These are phyloP conservation scores for Tragelaphus strepsiceros DNA, from an alignment of 2,113 vertebrate genomes.

Conservation along the genomic window DNA sequence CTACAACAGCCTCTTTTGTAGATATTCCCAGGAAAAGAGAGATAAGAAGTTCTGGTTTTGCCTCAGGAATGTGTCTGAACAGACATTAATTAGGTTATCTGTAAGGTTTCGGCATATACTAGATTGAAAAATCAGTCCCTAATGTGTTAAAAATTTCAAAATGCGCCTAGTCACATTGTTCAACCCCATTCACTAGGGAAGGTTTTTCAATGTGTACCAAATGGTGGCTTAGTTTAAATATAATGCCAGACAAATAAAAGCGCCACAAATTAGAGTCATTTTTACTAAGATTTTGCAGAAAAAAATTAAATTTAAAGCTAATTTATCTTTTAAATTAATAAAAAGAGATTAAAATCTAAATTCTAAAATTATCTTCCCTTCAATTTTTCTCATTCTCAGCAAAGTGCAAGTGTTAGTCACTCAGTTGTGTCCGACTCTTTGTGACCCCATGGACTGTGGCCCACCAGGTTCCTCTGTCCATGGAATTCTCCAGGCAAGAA, in stretches of 20 bases:
- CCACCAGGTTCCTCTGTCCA: not conserved
- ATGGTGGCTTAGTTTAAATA: not conserved
- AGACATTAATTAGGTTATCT: not conserved
- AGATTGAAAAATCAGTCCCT: not conserved
- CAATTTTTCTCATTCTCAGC: not conserved
- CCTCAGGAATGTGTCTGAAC: not conserved
- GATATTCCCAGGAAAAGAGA: not conserved
- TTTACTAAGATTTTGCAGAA: not conserved
- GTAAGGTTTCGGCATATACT: not conserved
- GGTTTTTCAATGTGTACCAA: not conserved
- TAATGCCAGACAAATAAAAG: not conserved
- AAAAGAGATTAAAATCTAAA: not conserved
- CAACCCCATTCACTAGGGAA: not conserved
- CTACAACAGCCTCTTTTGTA: not conserved
- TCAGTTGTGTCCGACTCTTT: not conserved
- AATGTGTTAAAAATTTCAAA: not conserved
- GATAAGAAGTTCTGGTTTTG: not conserved
- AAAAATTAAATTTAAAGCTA: not conserved
- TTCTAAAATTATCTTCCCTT: not conserved
- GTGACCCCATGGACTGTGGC: not conserved
- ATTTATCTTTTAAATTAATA: not conserved
- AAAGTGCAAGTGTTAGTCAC: not conserved
- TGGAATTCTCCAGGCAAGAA: not conserved
- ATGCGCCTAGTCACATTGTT: not conserved
- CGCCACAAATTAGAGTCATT: not conserved